These are phyloP conservation scores for Agrochola litura DNA, from an alignment of 2,888 invertebrate species.

Conservation along the genomic window DNA sequence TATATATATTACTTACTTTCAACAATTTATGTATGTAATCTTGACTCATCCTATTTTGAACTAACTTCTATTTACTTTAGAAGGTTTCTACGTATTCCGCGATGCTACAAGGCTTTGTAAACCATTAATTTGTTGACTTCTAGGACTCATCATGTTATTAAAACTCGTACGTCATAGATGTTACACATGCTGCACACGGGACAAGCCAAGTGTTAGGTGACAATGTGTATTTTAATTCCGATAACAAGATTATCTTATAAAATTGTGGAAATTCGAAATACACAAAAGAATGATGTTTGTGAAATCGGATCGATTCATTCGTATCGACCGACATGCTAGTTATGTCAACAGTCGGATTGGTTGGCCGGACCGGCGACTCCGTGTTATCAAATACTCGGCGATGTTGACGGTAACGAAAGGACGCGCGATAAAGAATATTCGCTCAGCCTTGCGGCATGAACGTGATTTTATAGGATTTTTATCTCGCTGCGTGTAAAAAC, in stretches of 20 bases:
- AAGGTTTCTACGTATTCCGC: constrained; percentile 10
- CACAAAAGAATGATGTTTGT: constrained; percentile 72
- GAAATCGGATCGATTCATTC: constrained; percentile 76
- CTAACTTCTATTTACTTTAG: neutral
- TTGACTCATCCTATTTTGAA: constrained; percentile 4
- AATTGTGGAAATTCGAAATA: constrained; percentile 51
- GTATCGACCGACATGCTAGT: constrained; percentile 71
- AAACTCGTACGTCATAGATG: constrained; percentile 31
- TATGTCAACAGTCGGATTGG: constrained; percentile 81
- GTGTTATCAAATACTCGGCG: constrained; percentile 85
- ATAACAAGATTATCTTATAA: constrained; percentile 39
- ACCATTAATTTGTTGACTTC: constrained; percentile 42
- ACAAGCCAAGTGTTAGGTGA: constrained; percentile 43
- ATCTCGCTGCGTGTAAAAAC: constrained; percentile 74
- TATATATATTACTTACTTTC: neutral
- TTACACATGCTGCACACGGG: constrained; percentile 35
- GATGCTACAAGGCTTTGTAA: constrained; percentile 26
- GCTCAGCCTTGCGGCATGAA: constrained; percentile 62
- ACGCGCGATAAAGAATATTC: constrained; percentile 80
- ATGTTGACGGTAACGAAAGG: constrained; percentile 77
- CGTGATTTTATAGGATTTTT: constrained; percentile 87
- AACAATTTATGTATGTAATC: neutral
- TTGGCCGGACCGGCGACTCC: constrained; percentile 65
- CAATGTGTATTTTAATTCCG: constrained; percentile 51
- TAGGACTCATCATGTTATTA: constrained; percentile 58